These are phyloP conservation scores for Maccullochella peelii DNA, from an alignment of 2,113 vertebrate genomes.

Conservation along the genomic window DNA sequence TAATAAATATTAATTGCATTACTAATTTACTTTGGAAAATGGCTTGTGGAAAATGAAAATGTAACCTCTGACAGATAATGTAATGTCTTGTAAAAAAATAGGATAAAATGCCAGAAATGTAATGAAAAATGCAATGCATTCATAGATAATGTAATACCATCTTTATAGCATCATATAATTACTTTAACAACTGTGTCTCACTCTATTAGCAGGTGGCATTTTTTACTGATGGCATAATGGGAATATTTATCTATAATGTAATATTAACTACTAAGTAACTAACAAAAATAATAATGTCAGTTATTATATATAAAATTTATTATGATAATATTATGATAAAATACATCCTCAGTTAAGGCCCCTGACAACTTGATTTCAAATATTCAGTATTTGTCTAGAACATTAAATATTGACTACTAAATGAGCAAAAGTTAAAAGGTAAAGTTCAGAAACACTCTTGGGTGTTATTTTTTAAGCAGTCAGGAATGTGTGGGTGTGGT, in stretches of 20 bases:
- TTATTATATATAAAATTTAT: no score
- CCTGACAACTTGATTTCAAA: neutral
- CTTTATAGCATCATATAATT: slow-evolving; percentile 30
- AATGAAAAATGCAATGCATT: slow-evolving; percentile 49
- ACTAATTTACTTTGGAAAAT: slow-evolving; percentile 43
- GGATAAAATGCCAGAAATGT: slow-evolving; percentile 31
- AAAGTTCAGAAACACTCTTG: neutral
- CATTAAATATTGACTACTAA: neutral
- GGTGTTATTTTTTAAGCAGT: no score
- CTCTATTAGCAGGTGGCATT: neutral
- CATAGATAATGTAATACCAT: slow-evolving; percentile 40
- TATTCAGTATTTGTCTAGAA: neutral
- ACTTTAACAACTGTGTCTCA: slow-evolving; percentile 9
- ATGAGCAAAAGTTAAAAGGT: neutral
- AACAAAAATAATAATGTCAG: no score
- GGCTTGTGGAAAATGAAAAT: slow-evolving; percentile 30
- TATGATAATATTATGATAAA: no score
- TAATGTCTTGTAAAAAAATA: slow-evolving; percentile 33
- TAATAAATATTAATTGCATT: slow-evolving; percentile 41
- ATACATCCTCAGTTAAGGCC: neutral
- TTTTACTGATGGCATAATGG: neutral
- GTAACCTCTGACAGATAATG: slow-evolving; percentile 38
- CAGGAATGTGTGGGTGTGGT: no score
- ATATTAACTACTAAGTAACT: no score
- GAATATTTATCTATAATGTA: neutral